Percentiles rank a stretch among this genome's conserved stretches.
Conservation (phyloP, 2,113 vertebrate species). For the Toxotes jaculatrix region DNA sequence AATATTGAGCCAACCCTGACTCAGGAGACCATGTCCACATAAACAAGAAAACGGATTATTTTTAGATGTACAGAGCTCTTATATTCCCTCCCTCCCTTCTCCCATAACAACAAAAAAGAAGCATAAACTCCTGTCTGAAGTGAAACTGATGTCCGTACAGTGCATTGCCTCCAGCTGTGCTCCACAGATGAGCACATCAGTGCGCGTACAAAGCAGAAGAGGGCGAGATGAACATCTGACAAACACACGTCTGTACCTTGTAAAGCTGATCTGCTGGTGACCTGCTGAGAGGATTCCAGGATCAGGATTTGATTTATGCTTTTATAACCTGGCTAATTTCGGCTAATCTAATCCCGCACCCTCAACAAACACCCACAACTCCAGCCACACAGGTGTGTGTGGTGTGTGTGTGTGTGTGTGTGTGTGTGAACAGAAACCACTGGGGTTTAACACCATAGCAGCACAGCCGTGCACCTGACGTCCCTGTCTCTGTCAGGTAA, state of each 20-base stretch:
- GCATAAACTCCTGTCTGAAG: background rate
- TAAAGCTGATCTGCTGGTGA: constrained; percentile 5
- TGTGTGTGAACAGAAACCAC: background rate
- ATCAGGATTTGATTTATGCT: constrained; percentile 20
- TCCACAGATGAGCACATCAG: constrained; percentile 50
- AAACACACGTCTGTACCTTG: background rate
- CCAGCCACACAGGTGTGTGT: background rate
- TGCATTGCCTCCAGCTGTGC: constrained; percentile 48
- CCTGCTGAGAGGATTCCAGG: constrained; percentile 12
- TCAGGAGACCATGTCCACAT: background rate
- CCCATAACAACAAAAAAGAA: background rate
- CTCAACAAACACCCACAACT: background rate
- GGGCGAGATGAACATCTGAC: background rate
- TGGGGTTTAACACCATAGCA: background rate
- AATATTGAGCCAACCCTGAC: background rate
- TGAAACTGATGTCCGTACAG: background rate
- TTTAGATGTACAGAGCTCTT: too few species aligned
- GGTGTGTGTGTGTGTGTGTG: background rate
- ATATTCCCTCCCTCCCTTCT: background rate
- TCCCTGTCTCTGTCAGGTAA: background rate
- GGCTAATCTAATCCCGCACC: constrained; percentile 4
- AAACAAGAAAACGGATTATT: too few species aligned
- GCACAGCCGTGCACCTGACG: background rate
- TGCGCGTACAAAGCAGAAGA: constrained; percentile 1
- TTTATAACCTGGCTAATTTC: constrained; percentile 19